Conservation (phyloP, 2,797 vertebrate genomes). For the Chanos chanos region DNA sequence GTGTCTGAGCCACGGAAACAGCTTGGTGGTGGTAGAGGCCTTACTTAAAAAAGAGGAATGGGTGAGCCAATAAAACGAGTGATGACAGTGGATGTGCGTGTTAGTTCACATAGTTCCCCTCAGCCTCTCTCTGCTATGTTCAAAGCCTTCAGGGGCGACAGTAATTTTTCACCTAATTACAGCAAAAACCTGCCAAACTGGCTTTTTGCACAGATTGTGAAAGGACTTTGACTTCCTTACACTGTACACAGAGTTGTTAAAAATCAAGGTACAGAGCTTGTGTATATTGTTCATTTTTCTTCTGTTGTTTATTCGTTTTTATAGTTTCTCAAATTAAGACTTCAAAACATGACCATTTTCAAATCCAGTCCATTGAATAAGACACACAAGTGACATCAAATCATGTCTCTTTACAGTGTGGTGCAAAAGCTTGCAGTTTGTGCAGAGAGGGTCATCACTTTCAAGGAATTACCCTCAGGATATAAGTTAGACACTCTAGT, state of each 20-base stretch:
- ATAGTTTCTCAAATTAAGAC: too few relatives aligned
- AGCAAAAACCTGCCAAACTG: slow-evolving; percentile 74
- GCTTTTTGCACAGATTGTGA: slow-evolving; percentile 60
- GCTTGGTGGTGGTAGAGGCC: too few relatives aligned
- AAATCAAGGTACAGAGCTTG: slow-evolving; percentile 12
- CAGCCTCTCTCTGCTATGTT: slow-evolving; percentile 50
- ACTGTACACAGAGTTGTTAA: slow-evolving; percentile 35
- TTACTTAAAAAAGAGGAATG: too few relatives aligned
- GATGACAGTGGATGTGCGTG: slow-evolving; percentile 39
- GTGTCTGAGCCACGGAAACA: too few relatives aligned
- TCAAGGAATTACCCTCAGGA: neutral
- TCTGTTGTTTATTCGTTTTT: slow-evolving; percentile 10
- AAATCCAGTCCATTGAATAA: too few relatives aligned
- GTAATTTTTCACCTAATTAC: slow-evolving; percentile 74
- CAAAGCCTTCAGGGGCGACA: slow-evolving; percentile 65
- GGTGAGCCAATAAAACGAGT: neutral
- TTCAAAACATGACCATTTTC: too few relatives aligned
- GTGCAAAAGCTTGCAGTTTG: neutral
- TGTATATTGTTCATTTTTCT: neutral
- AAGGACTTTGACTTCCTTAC: slow-evolving; percentile 48
- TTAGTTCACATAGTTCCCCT: slow-evolving; percentile 37
- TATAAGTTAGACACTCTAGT: neutral
- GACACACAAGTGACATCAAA: too few relatives aligned
- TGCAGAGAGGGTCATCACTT: neutral
- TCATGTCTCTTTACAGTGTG: too few relatives aligned